phyloP scores from a whole-genome alignment of 1,140 invertebrate species.

The Drosophila ananassae region DNA sequence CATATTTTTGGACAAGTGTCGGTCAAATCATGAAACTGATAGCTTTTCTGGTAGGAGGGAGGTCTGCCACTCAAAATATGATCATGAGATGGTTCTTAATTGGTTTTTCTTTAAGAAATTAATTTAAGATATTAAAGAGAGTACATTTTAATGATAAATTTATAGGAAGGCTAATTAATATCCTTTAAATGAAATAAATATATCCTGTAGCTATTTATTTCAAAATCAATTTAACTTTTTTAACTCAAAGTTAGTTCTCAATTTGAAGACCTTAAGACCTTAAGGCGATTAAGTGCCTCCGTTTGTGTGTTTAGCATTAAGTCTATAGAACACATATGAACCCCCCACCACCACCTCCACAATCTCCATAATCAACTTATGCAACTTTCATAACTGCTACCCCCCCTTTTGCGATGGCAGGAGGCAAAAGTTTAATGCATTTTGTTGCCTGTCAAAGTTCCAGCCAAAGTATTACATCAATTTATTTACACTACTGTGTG shows the following conservation, averaged over 20 bases:
- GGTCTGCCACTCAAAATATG: background rate
- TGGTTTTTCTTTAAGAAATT: no score
- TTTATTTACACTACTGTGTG: slow-evolving; percentile 7
- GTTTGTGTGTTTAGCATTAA: background rate
- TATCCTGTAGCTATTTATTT: no score
- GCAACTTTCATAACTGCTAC: slow-evolving; percentile 5
- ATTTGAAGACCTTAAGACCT: background rate
- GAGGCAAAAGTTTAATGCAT: slow-evolving; percentile 41
- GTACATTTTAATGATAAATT: no score
- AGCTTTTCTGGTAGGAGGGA: slow-evolving; percentile 2
- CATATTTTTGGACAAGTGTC: slow-evolving; percentile 30
- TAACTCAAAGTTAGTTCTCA: background rate
- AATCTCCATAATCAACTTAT: slow-evolving; percentile 8
- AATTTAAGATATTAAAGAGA: no score
- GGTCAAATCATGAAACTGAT: slow-evolving; percentile 25
- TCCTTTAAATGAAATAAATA: no score
- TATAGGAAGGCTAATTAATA: no score
- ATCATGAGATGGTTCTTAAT: no score
- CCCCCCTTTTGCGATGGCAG: background rate
- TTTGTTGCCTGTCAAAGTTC: slow-evolving; percentile 36
- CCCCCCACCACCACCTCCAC: background rate
- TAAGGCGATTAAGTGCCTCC: background rate
- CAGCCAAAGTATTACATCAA: slow-evolving; percentile 31
- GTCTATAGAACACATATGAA: background rate
- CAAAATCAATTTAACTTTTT: background rate